Conservation (phyloP, 2,113 vertebrate genomes). For the Balaeniceps rex region DNA sequence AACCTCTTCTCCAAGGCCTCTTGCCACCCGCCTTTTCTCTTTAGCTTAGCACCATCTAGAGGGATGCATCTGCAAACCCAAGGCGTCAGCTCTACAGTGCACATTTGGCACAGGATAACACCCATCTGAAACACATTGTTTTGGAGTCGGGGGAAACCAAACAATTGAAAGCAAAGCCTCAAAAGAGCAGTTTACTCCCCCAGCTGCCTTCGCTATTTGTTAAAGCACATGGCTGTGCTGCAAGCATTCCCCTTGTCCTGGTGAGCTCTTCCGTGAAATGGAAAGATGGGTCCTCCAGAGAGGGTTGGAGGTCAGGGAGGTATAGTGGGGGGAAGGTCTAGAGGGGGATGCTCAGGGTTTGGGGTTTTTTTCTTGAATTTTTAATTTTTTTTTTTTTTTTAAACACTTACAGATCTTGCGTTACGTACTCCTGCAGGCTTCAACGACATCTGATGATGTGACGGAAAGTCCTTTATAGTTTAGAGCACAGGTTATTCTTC, state of each 20-base stretch:
- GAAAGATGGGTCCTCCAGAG: neutral
- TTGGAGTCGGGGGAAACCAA: neutral
- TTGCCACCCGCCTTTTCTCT: conserved; percentile 5
- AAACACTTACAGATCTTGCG: neutral
- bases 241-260: too few species aligned
- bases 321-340: accelerated
- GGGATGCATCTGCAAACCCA: conserved; percentile 5
- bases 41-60: conserved; percentile 66
- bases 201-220: neutral
- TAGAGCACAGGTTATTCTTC: neutral
- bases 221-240: neutral
- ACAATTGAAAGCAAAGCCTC: neutral
- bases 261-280: neutral
- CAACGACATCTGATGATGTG: too few species aligned
- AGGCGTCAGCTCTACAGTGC: accelerated
- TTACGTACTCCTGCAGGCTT: neutral
- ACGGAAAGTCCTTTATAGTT: neutral
- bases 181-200: neutral
- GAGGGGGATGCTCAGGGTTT: neutral
- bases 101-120: neutral
- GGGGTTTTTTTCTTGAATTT: neutral
- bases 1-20: neutral
- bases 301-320: accelerated
- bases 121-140: accelerated
- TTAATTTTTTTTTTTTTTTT: neutral